Base-by-base conservation (phyloP, 2,888 invertebrate genomes). In the Melanostoma mellinum region DNA sequence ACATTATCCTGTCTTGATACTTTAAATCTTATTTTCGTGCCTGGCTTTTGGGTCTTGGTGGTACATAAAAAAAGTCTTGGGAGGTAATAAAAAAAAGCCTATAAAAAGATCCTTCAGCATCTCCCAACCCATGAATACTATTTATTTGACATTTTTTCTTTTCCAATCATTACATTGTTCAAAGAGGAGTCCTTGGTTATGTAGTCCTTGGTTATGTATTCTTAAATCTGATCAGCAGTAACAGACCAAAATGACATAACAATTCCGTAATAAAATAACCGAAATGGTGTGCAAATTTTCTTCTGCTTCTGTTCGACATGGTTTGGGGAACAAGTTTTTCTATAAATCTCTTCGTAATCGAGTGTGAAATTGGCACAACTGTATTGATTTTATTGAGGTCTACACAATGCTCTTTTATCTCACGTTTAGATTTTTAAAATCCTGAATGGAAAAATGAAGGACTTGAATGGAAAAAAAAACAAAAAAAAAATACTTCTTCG, bases 231-330 rank as follows among this genome's bases (percentile, higher is more conserved):
- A 35, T 33, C 65, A 52, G 56, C 30, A 50, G 44, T 81, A 76
- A 65, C 52, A 20, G 55, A 71, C 58, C 42, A 36, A 73, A 60
- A 68, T 77, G 72, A 77, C 63, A 72, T 61, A 73, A 68, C 61
- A 68, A 73, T 82, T 77, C 63, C 50, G 48, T 10, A 46, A 61
- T 36, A 58, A 81, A 61, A 55, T 10, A 53, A 36, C 35, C 32
- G 52, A 35, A 48, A 61, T 61, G 48, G 61, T 48, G 61, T 61
- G 61, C 35, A 61, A 61, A 61, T 61, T 48, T 61, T 20, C 10
- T 6, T 33, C n/a, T 60, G 33, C 6, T 33, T 32, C 5, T 44
- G 1, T 60, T 6, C 6, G 44, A 9, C 10, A 60, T n/a, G 30
- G 32, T 40, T 40, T n/a, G 46, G 9, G 5, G 44, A 10, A 46